These are phyloP conservation scores for Stomatorhinus walkeri DNA, from an alignment of 2,797 vertebrate genomes.

Conservation along the genomic window DNA sequence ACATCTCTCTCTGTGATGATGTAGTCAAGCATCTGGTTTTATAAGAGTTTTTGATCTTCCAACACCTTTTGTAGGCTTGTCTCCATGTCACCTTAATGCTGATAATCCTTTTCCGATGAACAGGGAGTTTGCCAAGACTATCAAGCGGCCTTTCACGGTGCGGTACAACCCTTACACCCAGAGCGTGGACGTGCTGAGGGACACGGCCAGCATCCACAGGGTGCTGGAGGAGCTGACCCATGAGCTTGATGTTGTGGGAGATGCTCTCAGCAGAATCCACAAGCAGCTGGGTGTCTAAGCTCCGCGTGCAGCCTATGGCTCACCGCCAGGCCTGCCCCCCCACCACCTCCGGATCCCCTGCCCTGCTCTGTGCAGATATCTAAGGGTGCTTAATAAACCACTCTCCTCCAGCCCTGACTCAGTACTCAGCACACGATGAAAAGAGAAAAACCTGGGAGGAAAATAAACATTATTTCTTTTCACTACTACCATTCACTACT, in stretches of 20 bases:
- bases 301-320: background rate
- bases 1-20: background rate
- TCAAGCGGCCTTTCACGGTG: constrained; percentile 87
- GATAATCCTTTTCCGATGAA: constrained; percentile 22
- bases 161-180: constrained; percentile 93
- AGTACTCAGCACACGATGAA: background rate
- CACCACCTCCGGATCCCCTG: background rate
- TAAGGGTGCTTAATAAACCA: background rate
- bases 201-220: constrained; percentile 78
- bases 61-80: background rate
- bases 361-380: background rate
- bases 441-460: background rate
- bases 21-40: background rate
- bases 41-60: background rate
- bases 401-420: background rate
- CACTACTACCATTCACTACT: background rate
- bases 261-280: constrained; percentile 81
- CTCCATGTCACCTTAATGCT: background rate
- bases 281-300: constrained; percentile 71
- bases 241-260: constrained; percentile 81
- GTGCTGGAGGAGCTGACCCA: constrained; percentile 85
- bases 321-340: background rate
- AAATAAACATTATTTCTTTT: background rate
- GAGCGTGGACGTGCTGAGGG: constrained; percentile 84
- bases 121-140: constrained; percentile 96